Base-by-base conservation (phyloP, 2,888 invertebrate species). In the Gari tellinella region DNA sequence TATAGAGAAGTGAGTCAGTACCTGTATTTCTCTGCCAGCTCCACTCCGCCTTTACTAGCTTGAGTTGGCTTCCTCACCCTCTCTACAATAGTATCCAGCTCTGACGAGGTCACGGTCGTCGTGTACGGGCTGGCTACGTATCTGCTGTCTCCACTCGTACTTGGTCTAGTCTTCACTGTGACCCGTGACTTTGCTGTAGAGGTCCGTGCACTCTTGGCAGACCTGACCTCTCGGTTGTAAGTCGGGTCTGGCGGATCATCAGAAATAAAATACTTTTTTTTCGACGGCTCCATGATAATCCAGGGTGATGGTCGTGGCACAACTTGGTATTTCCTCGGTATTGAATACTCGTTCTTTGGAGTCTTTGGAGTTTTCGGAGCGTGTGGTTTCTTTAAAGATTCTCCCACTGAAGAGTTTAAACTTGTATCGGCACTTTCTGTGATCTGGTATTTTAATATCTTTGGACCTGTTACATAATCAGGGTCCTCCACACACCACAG, bases 21-120 rank as follows among this genome's bases (percentile, higher is more conserved):
- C 62, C 80, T 72, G 57, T 56, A 83, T 61, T 85, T 86, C 26
- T 82, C 81, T 0, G 78, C 78, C 2, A 86, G 75, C 43, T 82
- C 81, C 8, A 79, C 73, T 0, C 86, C 85, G 1, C 85, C 85
- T 38, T 70, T 73, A 40, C 86, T 86, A 12, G 86, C 79, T 15
- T 78, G 73, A 1, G 88, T 88, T 7, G 89, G 87, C 25, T 64
- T 66, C 15, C 85, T 83, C n/a, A 89, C 67, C 21, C 89, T 77
- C 21, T 75, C 66, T 1, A 86, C 83, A 25, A 89, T 87, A 17
- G 53, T 56, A 37, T 80, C 70, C 23, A 88, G 56, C 38, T 87
- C 86, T 2, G 69, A 53, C 1, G 68, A 58, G 0, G 72, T 72
- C 21, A 82, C 77, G 8, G 49, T 64, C 7, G 77, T 76, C n/a